Evolutionary conservation across 2,888 invertebrate genomes (phyloP).

Genomic region (Spatulosminthurus flaviceps): DNA sequence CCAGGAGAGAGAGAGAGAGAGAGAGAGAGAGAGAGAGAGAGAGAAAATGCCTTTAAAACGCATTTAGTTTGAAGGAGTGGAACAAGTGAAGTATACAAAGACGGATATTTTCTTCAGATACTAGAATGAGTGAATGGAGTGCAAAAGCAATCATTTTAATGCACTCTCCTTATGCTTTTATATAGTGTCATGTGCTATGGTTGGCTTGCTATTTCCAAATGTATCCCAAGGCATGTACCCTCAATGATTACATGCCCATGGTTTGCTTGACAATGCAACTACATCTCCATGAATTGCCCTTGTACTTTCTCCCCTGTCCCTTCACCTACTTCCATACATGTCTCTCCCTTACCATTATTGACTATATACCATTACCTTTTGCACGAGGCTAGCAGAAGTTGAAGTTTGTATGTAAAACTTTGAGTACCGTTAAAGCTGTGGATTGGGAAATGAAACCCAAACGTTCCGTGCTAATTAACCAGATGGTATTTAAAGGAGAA

Average conservation of each 20-base stretch:
- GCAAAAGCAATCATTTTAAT: constrained; percentile 46
- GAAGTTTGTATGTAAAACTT: background rate
- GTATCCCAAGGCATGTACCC: constrained; percentile 7
- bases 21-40: too few species aligned
- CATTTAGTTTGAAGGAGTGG: constrained; percentile 31
- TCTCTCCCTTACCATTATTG: constrained; percentile 13
- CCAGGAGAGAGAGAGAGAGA: too few species aligned
- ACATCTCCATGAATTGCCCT: background rate
- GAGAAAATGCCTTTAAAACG: background rate
- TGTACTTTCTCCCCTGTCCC: background rate
- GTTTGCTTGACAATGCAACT: background rate
- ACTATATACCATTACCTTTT: background rate
- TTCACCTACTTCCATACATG: background rate
- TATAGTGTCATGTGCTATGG: too few species aligned
- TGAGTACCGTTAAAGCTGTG: background rate
- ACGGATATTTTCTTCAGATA: constrained; percentile 34
- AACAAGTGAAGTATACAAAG: constrained; percentile 27
- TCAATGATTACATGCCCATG: background rate
- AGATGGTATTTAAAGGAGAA: constrained; percentile 9
- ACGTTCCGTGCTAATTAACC: constrained; percentile 32
- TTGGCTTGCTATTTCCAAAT: constrained; percentile 11
- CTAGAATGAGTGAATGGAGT: constrained; percentile 44
- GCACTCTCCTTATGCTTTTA: constrained; percentile 34
- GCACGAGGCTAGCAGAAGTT: background rate
- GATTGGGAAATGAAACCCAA: constrained; percentile 8